Conservation (phyloP, 2,113 vertebrate genomes). For the Passer domesticus region DNA sequence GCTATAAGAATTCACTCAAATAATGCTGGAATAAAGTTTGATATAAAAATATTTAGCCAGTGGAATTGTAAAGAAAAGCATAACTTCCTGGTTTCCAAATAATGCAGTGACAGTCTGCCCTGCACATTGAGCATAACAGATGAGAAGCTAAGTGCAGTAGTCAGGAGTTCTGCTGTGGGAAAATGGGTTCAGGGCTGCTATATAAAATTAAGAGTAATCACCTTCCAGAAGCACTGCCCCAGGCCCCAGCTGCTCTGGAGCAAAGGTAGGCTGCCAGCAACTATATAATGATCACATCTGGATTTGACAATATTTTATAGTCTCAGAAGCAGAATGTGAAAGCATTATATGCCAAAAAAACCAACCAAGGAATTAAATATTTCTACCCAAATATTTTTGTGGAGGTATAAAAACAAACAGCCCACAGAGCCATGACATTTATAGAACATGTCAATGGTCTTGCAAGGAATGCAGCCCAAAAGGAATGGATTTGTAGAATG, state of each 20-base stretch:
- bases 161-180: neutral
- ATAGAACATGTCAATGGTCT: neutral
- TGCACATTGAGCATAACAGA: neutral
- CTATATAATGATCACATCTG: neutral
- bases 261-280: neutral
- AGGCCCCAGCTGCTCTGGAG: neutral
- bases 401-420: neutral
- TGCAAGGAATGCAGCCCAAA: neutral
- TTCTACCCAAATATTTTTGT: neutral
- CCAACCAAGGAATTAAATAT: neutral
- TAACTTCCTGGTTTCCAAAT: neutral
- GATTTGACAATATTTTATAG: neutral
- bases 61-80: neutral
- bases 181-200: neutral
- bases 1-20: neutral
- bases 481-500: neutral
- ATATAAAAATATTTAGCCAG: neutral
- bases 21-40: neutral
- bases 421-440: neutral
- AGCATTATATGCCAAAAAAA: neutral
- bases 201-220: neutral
- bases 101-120: neutral
- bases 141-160: neutral
- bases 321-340: neutral
- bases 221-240: neutral